Evolutionary conservation across 53 echinoderm and acorn worm genomes (phyloP).

Genomic region (Hippasteria phrygiana): DNA sequence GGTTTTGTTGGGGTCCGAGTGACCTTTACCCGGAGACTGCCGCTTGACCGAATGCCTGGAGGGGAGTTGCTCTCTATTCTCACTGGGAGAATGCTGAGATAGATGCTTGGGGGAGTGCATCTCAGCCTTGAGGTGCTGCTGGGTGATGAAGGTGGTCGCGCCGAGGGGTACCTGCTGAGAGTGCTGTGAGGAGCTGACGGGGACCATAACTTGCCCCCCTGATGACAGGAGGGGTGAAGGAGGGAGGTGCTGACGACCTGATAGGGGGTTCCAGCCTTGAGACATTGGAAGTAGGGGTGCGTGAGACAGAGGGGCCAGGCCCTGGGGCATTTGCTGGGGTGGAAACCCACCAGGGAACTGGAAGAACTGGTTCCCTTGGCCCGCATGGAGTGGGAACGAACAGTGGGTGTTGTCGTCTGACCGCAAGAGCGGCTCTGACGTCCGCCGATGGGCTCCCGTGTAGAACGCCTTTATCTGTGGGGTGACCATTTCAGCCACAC

Average conservation of each 20-base stretch:
- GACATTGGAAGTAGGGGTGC: constrained; percentile 82
- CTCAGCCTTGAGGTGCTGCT: constrained; percentile 71
- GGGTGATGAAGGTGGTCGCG: constrained; percentile 44
- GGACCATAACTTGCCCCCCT: constrained; percentile 71
- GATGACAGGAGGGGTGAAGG: constrained; percentile 74
- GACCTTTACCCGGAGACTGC: constrained; percentile 73
- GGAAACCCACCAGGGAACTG: constrained; percentile 76
- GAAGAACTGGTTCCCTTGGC: constrained; percentile 81
- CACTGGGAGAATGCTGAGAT: constrained; percentile 53
- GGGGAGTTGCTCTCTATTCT: constrained; percentile 59
- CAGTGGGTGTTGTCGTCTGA: constrained; percentile 70
- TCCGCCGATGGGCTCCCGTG: constrained; percentile 58
- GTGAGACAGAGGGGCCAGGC: constrained; percentile 84
- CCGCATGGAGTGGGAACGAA: constrained; percentile 61
- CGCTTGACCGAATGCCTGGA: constrained; percentile 73
- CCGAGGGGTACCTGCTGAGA: constrained; percentile 60
- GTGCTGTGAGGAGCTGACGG: constrained; percentile 57
- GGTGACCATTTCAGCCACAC: constrained; percentile 45
- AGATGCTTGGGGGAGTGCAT: constrained; percentile 67
- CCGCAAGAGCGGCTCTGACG: constrained; percentile 68
- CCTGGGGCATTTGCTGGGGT: constrained; percentile 76
- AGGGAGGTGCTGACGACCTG: constrained; percentile 76
- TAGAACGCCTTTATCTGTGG: constrained; percentile 77
- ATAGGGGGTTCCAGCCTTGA: constrained; percentile 68
- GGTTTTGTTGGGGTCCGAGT: constrained; percentile 84